Base-by-base conservation (phyloP, 2,113 vertebrate species). In the Triplophysa dalaica region DNA sequence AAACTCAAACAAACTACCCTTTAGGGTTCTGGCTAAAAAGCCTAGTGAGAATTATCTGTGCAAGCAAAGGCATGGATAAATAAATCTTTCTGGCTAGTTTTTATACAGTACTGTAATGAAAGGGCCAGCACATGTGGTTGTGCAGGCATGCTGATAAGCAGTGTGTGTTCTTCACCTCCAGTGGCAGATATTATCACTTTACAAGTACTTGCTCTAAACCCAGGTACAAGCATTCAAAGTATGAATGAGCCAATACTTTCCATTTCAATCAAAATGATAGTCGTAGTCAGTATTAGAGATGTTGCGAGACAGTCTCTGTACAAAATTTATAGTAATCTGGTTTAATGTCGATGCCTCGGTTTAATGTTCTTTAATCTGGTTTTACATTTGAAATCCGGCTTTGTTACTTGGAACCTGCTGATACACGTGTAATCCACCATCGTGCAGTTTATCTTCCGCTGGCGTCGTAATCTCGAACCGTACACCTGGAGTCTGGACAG, bases 341-440 rank as follows among this genome's bases (percentile, higher is more conserved):
- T 21, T 64, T 52, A 64, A 73, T 72, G 69, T 62, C 21, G 21
- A 52, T 52, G 50, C 5, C 24, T 45, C 21, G 38, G n/a, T 48
- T 68, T 78, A 62, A 60, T 82, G 75, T 78, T 80, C 38, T 83
- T 78, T 85, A 88, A 89, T 89, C 87, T 85, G 85, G 83, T 76
- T 86, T 87, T 86, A 67, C 4, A 70, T 82, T 86, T 60, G 68
- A 67, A 83, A 85, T 86, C 89, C 83, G 83, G 54, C 70, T 79
- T 79, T 68, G 76, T 62, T 80, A 69, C 76, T 70, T 73, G 70
- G 82, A 84, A 88, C 86, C 82, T 83, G n/a, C 41, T 58, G 48
- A 84, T 85, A 77, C 79, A 79, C 67, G 74, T 83, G 84, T 88
- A 86, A 88, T 88, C 85, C 85, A 33, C 11, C 56, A 79, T 81